Base-by-base conservation (phyloP, 2,888 invertebrate species). In the Cephus nigrinus region DNA sequence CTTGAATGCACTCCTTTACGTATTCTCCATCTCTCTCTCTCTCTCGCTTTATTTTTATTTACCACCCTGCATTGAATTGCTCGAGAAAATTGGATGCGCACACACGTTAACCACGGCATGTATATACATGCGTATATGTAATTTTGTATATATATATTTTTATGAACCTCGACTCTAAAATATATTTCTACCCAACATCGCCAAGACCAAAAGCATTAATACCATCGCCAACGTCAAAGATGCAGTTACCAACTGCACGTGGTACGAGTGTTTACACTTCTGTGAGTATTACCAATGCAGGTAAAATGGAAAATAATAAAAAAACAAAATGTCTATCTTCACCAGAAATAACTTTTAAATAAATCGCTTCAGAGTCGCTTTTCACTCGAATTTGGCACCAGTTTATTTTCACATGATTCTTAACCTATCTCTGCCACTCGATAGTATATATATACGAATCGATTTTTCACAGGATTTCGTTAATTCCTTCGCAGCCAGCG, bases 21-120 rank as follows among this genome's bases (percentile, higher is more conserved):
- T 73, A 72, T 75, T 74, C 75, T 11, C 73, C 69, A n/a, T 74
- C 72, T 74, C 77, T 73, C 75, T 72, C 68, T 55, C 68, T 71
- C 33, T 4, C 9, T 33, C 33, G 33, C 23, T 73, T 34, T 72
- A 34, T 33, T 68, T 23, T 71, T 35, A 68, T 69, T 72, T 33
- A 32, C 68, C 30, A 30, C 30, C 23, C 77, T 78, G 34, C 40
- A 73, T 76, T 15, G 74, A 69, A 36, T 71, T 55, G 40, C 68
- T 72, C 32, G 74, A 69, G 72, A 77, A 75, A 77, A 77, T 76
- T 72, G 75, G 69, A 75, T 77, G n/a, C 31, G 69, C 72, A 69
- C 36, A 73, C 34, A 72, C 4, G 12, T 12, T n/a, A 76, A 15
- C 4, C 15, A 40, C 40, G 0, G 40, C 12, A 40, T 15, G 75